These are phyloP conservation scores for Dioctria rufipes DNA, from an alignment of 2,888 invertebrate species.

Conservation along the genomic window DNA sequence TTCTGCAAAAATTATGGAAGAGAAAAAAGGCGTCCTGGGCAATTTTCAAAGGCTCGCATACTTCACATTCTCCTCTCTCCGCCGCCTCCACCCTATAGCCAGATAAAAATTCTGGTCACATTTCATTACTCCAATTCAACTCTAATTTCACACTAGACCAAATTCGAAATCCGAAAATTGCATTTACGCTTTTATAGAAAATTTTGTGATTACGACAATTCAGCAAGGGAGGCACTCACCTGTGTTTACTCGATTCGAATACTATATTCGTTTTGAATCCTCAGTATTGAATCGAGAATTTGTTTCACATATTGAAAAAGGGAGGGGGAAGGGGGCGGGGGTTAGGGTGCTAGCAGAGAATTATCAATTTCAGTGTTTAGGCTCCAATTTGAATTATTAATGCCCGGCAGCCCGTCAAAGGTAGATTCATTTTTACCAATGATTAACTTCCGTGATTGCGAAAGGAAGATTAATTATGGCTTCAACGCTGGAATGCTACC, in stretches of 20 bases:
- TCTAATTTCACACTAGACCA: slow-evolving; percentile 36
- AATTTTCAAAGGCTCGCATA: background rate
- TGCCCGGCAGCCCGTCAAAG: slow-evolving; percentile 37
- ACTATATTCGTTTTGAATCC: too few relatives aligned
- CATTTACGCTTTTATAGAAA: slow-evolving; percentile 3
- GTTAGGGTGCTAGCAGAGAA: background rate
- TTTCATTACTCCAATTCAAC: slow-evolving; percentile 11
- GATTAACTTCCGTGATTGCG: slow-evolving; percentile 37
- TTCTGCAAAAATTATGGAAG: background rate
- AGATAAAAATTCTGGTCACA: slow-evolving; percentile 32
- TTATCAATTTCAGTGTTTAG: slow-evolving; percentile 34
- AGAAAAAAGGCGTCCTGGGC: background rate
- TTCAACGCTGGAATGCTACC: background rate
- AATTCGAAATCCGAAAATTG: slow-evolving; percentile 18
- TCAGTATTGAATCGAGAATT: too few relatives aligned
- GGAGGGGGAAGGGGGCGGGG: too few relatives aligned
- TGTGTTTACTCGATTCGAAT: too few relatives aligned
- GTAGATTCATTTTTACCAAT: slow-evolving; percentile 39
- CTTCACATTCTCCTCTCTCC: too few relatives aligned
- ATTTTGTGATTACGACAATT: background rate
- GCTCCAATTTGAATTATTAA: slow-evolving; percentile 39
- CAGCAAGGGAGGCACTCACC: background rate
- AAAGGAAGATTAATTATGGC: slow-evolving; percentile 32
- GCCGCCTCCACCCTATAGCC: background rate
- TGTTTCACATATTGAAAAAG: too few relatives aligned